Percentiles rank a stretch among this genome's conserved stretches.
phyloP scores from a whole-genome alignment of 1,140 invertebrate species.

The Brachionus plicatilis region DNA sequence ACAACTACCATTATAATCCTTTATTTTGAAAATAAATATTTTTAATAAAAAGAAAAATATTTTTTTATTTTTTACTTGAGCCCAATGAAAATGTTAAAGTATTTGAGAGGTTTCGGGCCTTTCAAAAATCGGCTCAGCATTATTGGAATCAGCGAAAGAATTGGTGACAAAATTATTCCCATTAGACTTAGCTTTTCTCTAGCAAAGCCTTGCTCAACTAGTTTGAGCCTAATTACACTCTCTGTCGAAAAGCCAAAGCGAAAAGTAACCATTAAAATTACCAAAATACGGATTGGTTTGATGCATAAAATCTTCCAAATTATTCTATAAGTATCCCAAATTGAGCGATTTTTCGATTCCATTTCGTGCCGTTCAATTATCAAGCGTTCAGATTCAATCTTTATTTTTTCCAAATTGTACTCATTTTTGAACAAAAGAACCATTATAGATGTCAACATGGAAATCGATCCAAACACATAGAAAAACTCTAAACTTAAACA shows the following conservation, averaged over 20 bases:
- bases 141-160: neutral
- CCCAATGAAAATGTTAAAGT: neutral
- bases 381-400: neutral
- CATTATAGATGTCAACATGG: neutral
- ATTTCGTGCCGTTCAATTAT: neutral
- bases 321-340: constrained; percentile 14
- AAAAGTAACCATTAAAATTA: neutral
- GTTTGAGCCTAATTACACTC: neutral
- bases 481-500: constrained; percentile 14
- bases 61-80: neutral
- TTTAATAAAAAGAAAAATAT: neutral
- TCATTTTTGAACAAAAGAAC: constrained; percentile 25
- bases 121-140: neutral
- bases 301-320: constrained; percentile 30
- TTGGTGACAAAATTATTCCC: neutral
- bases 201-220: constrained; percentile 16
- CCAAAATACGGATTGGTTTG: neutral
- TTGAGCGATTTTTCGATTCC: neutral
- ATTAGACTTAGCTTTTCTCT: constrained; percentile 22
- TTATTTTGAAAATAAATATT: neutral
- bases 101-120: neutral
- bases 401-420: neutral
- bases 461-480: constrained; percentile 2
- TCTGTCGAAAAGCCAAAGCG: neutral
- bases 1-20: neutral